Evolutionary conservation across 2,888 invertebrate genomes (phyloP).

Genomic region (Helobdella robusta): DNA sequence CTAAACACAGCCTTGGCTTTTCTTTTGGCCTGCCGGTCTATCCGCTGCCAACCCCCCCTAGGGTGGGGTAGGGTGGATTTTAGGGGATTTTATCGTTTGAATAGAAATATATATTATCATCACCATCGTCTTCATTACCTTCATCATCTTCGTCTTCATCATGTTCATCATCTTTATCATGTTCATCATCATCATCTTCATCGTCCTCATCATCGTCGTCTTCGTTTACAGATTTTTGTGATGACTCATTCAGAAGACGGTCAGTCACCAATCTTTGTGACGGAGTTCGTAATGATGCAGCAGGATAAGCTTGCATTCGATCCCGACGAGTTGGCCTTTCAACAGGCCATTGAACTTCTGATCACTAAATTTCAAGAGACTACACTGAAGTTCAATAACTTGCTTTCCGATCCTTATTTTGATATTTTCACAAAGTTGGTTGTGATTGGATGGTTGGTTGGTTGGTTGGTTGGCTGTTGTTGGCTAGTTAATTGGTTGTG

Average conservation of each 20-base stretch:
- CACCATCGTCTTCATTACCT: no score
- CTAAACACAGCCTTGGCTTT: no score
- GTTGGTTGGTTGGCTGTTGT: no score
- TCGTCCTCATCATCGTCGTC: background rate
- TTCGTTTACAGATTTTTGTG: background rate
- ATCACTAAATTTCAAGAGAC: slow-evolving; percentile 55
- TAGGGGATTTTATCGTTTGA: no score
- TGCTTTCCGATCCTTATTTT: slow-evolving; percentile 63
- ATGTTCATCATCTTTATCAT: no score
- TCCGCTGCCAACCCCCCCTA: no score
- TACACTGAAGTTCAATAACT: slow-evolving; percentile 61
- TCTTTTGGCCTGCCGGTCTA: no score
- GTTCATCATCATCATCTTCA: no score
- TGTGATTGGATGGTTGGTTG: background rate
- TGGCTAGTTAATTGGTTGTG: no score
- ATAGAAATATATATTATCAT: no score
- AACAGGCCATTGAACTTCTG: slow-evolving; percentile 57
- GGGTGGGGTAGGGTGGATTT: no score
- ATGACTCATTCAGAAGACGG: slow-evolving; percentile 35
- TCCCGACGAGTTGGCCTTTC: slow-evolving; percentile 59
- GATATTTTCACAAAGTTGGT: slow-evolving; percentile 63
- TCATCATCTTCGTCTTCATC: no score
- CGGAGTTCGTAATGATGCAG: slow-evolving; percentile 47
- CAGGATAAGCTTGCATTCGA: slow-evolving; percentile 48
- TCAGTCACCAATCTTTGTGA: slow-evolving; percentile 47